Base-by-base conservation (phyloP, 2,113 vertebrate species). In the Toxotes jaculatrix region DNA sequence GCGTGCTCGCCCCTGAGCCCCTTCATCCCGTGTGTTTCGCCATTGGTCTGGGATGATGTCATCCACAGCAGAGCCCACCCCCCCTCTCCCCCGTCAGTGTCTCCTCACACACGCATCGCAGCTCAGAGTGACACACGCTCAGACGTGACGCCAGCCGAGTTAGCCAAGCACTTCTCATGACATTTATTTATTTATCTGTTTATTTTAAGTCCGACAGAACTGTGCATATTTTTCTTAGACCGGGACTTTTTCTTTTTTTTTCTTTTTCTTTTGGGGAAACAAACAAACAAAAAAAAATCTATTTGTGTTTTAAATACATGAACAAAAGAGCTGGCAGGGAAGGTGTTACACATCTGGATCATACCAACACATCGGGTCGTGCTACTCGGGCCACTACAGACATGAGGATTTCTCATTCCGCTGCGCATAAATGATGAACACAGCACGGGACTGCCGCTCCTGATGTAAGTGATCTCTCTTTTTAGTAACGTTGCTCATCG, bases 11-110 rank as follows among this genome's bases (percentile, higher is more conserved):
- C 80, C 86, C 88, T 69, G 84, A 81, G 79, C 70, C 74, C 51
- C 69, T 85, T 34, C 57, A 34, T 87, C 85, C 56, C 78, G 67
- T 90, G 89, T 73, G 76, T 64, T 47, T 82, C 84, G 62, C 91
- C 85, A 95, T 95, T 95, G 94, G 92, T 83, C 84, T 80, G 79
- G 91, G 74, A 94, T 95, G 95, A 96, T 93, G 95, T 96, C 95
- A 96, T 93, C 88, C 84, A 82, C 74, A 90, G 86, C 23, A 94
- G 92, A 93, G 91, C 90, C 94, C 93, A 73, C 94, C 94, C 27
- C 27, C 27, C n/a, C n/a, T n/a, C n/a, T 83, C 91, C 91, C 40
- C 80, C 56, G 64, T 81, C 82, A 74, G 83, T 31, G 83, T 89
- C 80, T 85, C 73, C 88, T 71, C 86, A 81, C 92, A 88, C 91